Percentiles rank a stretch among this genome's conserved stretches.
Evolutionary conservation across 2,113 vertebrate genomes (phyloP).

Genomic region (Sinocyclocheilus anophthalmus): DNA sequence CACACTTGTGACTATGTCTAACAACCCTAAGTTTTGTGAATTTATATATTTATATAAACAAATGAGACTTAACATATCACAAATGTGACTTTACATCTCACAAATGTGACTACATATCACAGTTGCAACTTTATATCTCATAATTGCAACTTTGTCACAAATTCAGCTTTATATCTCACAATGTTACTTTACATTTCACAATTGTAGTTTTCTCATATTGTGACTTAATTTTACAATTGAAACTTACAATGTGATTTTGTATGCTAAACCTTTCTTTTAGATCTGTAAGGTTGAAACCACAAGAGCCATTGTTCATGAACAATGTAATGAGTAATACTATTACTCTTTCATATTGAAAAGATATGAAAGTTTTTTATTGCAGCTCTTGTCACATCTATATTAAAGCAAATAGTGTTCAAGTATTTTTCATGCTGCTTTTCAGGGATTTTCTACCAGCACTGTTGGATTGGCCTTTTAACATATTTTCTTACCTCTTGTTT

Average conservation of each 20-base stretch:
- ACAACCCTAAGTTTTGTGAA: too few relatives aligned
- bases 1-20: too few relatives aligned
- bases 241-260: background rate
- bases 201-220: background rate
- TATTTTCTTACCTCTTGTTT: background rate
- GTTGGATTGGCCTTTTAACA: conserved; percentile 29
- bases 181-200: background rate
- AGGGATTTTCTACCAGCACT: background rate
- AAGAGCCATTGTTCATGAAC: background rate
- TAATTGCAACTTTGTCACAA: too few relatives aligned
- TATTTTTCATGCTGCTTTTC: background rate
- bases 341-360: conserved; percentile 28
- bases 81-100: background rate
- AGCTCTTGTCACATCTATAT: conserved; percentile 37
- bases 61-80: background rate
- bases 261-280: background rate
- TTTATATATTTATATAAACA: too few relatives aligned
- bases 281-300: background rate
- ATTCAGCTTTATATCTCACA: background rate
- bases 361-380: conserved; percentile 43
- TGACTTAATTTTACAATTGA: background rate
- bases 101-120: too few relatives aligned
- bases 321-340: conserved; percentile 27
- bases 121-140: background rate
- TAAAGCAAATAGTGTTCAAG: conserved; percentile 16